These are phyloP conservation scores for Helicorthomorpha holstii DNA, from an alignment of 1,140 invertebrate species.

Conservation along the genomic window DNA sequence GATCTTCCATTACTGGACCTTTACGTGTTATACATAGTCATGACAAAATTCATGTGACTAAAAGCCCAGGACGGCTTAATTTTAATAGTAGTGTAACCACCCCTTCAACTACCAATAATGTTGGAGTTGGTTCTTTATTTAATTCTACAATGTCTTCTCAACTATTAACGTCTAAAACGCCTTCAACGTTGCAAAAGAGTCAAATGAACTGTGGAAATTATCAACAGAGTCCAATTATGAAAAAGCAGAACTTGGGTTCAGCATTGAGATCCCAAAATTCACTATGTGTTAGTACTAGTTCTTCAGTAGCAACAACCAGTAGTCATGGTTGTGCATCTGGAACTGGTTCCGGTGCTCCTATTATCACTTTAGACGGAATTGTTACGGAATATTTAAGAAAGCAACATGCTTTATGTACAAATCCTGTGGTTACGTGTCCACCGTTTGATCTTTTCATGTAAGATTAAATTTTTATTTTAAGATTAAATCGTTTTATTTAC, in stretches of 20 bases:
- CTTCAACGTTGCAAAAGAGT: slow-evolving; percentile 10
- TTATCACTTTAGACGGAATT: slow-evolving; percentile 70
- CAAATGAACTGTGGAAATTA: slow-evolving; percentile 10
- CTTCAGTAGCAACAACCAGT: background rate
- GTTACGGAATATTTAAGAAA: slow-evolving; percentile 90
- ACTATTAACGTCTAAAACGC: too few relatives aligned
- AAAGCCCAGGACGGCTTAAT: too few relatives aligned
- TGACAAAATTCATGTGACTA: too few relatives aligned
- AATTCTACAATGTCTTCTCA: too few relatives aligned
- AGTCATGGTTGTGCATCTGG: background rate
- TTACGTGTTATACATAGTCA: too few relatives aligned
- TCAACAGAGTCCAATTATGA: slow-evolving; percentile 15
- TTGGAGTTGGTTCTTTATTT: too few relatives aligned
- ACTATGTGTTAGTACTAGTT: background rate
- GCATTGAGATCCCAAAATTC: background rate
- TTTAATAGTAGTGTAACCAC: too few relatives aligned
- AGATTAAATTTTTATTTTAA: background rate
- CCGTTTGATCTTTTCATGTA: slow-evolving; percentile 62
- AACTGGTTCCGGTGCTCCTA: slow-evolving; percentile 22
- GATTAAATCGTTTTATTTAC: background rate
- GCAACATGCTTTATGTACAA: slow-evolving; percentile 85
- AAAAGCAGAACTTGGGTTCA: slow-evolving; percentile 5
- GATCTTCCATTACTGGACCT: too few relatives aligned
- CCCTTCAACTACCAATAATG: too few relatives aligned
- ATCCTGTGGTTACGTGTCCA: slow-evolving; percentile 77